Conservation (phyloP, 1,140 invertebrate genomes). For the Macrocentrus cingulum region DNA sequence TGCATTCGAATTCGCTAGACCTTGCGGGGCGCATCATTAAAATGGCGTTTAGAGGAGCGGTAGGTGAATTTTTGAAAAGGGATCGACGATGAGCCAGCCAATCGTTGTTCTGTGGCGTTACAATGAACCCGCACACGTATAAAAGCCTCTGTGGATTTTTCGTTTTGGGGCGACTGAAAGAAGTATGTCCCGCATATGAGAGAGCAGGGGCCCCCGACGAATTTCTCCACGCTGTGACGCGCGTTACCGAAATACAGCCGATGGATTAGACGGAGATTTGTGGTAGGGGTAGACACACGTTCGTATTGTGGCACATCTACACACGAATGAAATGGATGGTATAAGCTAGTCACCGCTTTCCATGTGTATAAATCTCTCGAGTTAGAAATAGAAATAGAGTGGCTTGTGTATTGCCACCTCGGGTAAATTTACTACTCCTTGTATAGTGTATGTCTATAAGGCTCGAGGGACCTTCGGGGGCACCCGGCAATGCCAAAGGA, state of each 20-base stretch:
- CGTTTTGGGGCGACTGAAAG: neutral
- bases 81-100: constrained; percentile 17
- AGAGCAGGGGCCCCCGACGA: neutral
- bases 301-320: neutral
- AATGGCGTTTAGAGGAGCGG: constrained; percentile 38
- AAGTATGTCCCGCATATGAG: neutral
- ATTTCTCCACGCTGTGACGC: neutral
- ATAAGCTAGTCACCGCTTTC: constrained; percentile 4
- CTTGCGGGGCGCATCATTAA: constrained; percentile 43
- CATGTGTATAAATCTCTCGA: neutral
- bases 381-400: neutral
- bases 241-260: constrained; percentile 2
- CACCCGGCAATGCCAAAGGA: no score
- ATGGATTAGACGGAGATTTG: constrained; percentile 19
- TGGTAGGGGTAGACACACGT: constrained; percentile 6
- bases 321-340: neutral
- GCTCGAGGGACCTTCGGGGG: neutral
- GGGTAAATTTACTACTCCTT: neutral
- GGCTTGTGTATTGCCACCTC: neutral
- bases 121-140: constrained; percentile 45
- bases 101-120: constrained; percentile 22
- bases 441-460: neutral
- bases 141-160: constrained; percentile 38
- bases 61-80: constrained; percentile 39
- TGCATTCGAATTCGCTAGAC: constrained; percentile 31